Evolutionary conservation across 2,797 vertebrate species (phyloP).

Genomic region (Hydrophis major): DNA sequence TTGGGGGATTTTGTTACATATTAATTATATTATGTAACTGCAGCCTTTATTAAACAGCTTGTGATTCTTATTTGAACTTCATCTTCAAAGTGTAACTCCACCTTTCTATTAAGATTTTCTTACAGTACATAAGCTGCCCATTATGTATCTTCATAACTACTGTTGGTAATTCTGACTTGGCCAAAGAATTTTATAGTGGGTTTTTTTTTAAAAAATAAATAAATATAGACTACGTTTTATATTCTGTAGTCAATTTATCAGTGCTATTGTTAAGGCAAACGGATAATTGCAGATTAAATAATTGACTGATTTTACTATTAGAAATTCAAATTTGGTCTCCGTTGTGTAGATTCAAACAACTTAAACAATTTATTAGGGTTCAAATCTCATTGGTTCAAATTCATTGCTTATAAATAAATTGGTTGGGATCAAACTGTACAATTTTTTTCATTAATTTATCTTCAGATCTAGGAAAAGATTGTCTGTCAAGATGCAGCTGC

Average conservation of each 20-base stretch:
- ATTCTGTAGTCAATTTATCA: not conserved
- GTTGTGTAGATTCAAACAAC: not conserved
- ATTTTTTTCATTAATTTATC: not conserved
- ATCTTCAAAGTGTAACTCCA: not conserved
- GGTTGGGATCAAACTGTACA: not conserved
- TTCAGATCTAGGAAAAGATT: not conserved
- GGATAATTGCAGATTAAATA: not conserved
- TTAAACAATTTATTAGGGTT: not conserved
- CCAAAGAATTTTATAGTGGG: not conserved
- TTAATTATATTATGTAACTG: not conserved
- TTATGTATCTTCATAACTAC: not conserved
- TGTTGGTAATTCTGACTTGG: not conserved
- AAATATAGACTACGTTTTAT: not conserved
- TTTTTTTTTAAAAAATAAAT: not conserved
- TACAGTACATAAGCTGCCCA: not conserved
- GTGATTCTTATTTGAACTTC: not conserved
- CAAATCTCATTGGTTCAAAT: not conserved
- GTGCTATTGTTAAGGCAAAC: not conserved
- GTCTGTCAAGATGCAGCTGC: not conserved
- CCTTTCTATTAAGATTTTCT: slow-evolving; percentile 3
- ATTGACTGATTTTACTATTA: not conserved
- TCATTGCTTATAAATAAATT: not conserved
- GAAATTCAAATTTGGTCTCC: not conserved
- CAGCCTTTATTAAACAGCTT: not conserved
- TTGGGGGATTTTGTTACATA: not conserved